phyloP scores from a whole-genome alignment of 2,888 invertebrate species.

The Lepas anatifera region DNA sequence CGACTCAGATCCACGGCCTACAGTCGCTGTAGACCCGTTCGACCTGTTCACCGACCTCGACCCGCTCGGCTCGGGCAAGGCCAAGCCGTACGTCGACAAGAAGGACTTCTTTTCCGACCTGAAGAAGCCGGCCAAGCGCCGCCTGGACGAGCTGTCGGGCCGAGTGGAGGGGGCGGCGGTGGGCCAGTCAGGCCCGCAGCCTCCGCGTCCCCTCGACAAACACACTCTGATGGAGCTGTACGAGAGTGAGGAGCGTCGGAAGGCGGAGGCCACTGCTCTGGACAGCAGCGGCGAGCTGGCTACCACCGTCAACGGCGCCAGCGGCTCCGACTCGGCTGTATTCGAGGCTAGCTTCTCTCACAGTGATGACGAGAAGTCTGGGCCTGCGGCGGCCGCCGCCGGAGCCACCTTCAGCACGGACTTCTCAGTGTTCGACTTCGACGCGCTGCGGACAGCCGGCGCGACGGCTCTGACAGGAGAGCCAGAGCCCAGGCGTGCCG shows the following conservation, averaged over 20 bases:
- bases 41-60: constrained; percentile 89
- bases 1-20: neutral
- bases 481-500: neutral
- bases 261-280: constrained; percentile 17
- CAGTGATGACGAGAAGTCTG: constrained; percentile 11
- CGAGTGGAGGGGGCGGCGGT: constrained; percentile 18
- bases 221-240: constrained; percentile 29
- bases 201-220: constrained; percentile 23
- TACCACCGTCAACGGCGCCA: neutral
- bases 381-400: constrained; percentile 16
- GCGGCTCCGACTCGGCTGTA: constrained; percentile 20
- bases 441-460: neutral
- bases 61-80: constrained; percentile 81
- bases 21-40: constrained; percentile 37
- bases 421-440: constrained; percentile 8
- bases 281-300: constrained; percentile 18
- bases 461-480: constrained; percentile 7
- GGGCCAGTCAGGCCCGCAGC: constrained; percentile 25
- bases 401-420: neutral
- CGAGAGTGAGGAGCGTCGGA: constrained; percentile 35
- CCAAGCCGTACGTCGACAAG: constrained; percentile 85
- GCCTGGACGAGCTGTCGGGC: constrained; percentile 56
- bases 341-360: constrained; percentile 27
- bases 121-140: constrained; percentile 84
- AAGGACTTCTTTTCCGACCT: constrained; percentile 93